Base-by-base conservation (phyloP, 2,888 invertebrate genomes). In the Kuschelorhynchus macadamiae region DNA sequence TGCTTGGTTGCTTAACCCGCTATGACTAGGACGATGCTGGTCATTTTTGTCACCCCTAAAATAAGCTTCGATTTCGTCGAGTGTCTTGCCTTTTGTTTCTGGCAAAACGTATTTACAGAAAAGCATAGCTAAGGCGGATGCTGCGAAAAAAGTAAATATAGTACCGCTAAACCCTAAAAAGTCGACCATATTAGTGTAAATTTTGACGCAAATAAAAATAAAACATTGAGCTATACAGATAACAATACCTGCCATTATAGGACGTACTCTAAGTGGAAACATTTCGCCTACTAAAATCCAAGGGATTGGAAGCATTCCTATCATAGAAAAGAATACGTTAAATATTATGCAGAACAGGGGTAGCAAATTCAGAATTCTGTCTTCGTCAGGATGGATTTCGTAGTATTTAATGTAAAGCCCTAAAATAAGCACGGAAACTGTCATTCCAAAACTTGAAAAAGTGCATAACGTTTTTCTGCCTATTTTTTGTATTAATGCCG, bases 201-300 rank as follows among this genome's bases (percentile, higher is more conserved):
- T 88, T 80, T 92, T 92, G 21, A 92, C 90, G 50, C 89, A 89
- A 36, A 88, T 85, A 81, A 92, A 92, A 32, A 91, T 90, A 11
- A 91, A 85, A 1, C 89, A 81, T 75, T 92, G 91, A 0, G 89
- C 91, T 53, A 91, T 87, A 61, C 91, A 90, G 0, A 91, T 88
- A 0, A 91, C 91, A 0, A 91, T 82, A 0, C 92, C 92, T 0
- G 90, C 88, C 87, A 91, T 88, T 0, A 90, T 87, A 0, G 91
- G 90, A 72, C 92, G 84, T 1, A 90, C 89, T 63, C 88, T 86
- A 70, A 91, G 85, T 1, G 91, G 91, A 75, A 91, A 92, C 42
- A 92, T 78, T 76, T 92, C 92, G 0, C 91, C 91, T 0, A 89
- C 91, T 88, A 92, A 88, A 21, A 92, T 88, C 91, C 91, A 92